Conservation (phyloP, 2,797 vertebrate genomes). For the Argya squamiceps region DNA sequence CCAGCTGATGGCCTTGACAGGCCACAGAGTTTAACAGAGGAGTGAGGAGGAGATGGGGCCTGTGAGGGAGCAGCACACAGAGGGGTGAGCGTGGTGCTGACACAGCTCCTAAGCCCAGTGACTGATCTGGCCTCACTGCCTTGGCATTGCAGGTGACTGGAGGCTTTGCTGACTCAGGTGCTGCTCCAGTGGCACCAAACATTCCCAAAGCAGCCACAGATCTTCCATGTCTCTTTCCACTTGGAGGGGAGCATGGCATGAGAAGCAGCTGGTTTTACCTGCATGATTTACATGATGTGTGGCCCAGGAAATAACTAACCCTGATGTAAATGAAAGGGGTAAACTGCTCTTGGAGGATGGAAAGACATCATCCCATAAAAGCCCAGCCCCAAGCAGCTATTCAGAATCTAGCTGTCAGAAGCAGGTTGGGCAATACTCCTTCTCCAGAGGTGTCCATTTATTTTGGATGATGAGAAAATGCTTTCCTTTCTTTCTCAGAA, state of each 20-base stretch:
- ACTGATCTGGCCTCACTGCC: background rate
- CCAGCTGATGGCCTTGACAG: background rate
- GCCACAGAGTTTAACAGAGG: background rate
- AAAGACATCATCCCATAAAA: background rate
- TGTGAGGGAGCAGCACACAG: background rate
- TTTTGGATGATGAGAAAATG: background rate
- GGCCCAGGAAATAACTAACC: background rate
- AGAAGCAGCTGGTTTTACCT: background rate
- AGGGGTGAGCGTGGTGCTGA: background rate
- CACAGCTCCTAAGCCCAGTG: background rate
- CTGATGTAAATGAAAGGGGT: background rate
- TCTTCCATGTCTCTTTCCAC: background rate
- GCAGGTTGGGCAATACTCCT: background rate
- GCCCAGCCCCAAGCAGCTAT: background rate
- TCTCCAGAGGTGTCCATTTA: background rate
- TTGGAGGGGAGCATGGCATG: background rate
- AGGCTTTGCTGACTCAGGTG: background rate
- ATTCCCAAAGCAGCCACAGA: background rate
- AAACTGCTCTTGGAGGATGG: background rate
- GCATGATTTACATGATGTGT: background rate
- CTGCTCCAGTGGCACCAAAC: background rate
- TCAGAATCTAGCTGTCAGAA: background rate
- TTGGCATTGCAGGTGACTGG: background rate
- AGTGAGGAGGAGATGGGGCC: background rate
- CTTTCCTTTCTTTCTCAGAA: background rate